phyloP scores from a whole-genome alignment of 2,888 invertebrate genomes.

The Amphipoea oculea region DNA sequence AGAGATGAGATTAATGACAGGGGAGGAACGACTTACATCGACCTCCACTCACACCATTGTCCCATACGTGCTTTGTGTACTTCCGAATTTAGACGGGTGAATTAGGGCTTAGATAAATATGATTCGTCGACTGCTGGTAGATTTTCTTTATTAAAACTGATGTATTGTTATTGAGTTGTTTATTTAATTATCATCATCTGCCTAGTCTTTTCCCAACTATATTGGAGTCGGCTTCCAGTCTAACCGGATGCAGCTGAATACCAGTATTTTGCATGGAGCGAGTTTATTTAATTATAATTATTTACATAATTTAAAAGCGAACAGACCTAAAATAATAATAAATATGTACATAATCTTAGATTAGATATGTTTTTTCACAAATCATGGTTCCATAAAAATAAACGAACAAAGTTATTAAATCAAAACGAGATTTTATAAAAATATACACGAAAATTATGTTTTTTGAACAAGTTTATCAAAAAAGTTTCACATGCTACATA shows the following conservation, averaged over 20 bases:
- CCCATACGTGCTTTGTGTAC: conserved; percentile 50
- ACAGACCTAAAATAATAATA: background rate
- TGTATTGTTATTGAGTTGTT: background rate
- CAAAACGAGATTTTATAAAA: background rate
- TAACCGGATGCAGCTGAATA: too few relatives aligned
- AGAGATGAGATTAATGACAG: conserved; percentile 88
- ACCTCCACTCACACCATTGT: conserved; percentile 74
- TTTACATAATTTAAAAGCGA: background rate
- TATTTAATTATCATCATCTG: too few relatives aligned
- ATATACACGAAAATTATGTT: background rate
- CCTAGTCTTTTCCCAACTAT: too few relatives aligned
- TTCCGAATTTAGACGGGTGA: conserved; percentile 12
- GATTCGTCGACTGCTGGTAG: background rate
- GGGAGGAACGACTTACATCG: conserved; percentile 76
- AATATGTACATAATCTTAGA: background rate
- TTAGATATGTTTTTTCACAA: background rate
- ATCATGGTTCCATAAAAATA: background rate
- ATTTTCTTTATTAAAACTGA: background rate
- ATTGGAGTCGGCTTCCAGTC: too few relatives aligned
- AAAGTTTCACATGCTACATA: background rate
- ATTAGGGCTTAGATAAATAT: background rate
- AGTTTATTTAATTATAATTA: background rate
- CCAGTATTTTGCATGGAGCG: too few relatives aligned
- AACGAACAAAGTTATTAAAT: background rate
- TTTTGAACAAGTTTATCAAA: background rate